phyloP scores from a whole-genome alignment of 2,113 vertebrate genomes.

The Sapayoa aenigma region DNA sequence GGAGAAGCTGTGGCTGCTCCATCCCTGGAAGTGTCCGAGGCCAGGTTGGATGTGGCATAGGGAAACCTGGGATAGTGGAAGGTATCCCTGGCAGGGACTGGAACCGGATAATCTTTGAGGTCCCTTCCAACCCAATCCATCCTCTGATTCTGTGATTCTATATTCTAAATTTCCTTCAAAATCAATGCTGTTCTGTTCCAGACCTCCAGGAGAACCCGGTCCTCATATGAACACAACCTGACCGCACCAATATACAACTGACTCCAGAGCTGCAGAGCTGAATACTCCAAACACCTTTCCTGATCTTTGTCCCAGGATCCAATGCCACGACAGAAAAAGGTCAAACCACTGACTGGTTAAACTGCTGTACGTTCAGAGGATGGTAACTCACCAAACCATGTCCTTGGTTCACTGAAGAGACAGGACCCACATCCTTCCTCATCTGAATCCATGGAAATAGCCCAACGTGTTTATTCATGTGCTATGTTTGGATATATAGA shows the following conservation, averaged over 20 bases:
- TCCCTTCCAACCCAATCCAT: background rate
- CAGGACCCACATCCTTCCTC: background rate
- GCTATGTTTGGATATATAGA: rapidly evolving
- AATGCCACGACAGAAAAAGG: rapidly evolving
- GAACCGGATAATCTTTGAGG: background rate
- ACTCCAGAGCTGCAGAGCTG: background rate
- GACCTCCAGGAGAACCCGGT: background rate
- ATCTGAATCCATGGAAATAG: background rate
- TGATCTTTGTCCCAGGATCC: background rate
- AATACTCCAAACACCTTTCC: background rate
- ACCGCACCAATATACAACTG: background rate
- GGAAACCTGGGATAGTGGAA: background rate
- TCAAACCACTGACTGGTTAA: background rate
- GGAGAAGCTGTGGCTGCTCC: background rate
- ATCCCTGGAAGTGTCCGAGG: background rate
- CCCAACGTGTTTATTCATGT: background rate
- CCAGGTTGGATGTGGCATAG: background rate
- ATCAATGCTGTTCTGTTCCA: background rate
- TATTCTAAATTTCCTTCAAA: background rate
- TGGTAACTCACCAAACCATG: background rate
- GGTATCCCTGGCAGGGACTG: background rate
- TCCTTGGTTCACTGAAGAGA: background rate
- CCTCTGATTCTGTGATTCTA: rapidly evolving
- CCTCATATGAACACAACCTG: background rate
- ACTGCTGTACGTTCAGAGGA: rapidly evolving